Conservation (phyloP, 2,797 vertebrate genomes). For the Spondyliosoma cantharus region DNA sequence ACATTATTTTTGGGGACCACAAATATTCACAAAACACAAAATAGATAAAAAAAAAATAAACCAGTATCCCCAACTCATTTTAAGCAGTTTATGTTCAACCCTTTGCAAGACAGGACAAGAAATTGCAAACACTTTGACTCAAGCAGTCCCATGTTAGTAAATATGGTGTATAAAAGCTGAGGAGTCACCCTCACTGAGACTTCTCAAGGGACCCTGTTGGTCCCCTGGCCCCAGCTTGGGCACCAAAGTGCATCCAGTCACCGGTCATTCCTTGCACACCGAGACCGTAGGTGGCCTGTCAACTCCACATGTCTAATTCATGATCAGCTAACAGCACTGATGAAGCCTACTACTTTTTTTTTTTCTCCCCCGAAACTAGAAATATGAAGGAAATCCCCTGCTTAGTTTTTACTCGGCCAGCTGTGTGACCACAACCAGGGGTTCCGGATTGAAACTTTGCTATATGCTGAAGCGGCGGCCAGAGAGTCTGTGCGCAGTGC, state of each 20-base stretch:
- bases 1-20: no score
- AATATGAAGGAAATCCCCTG: slow-evolving; percentile 68
- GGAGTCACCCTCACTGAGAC: no score
- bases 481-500: background rate
- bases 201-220: slow-evolving; percentile 1
- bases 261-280: slow-evolving; percentile 49
- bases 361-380: slow-evolving; percentile 15
- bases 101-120: background rate
- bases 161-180: background rate
- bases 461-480: background rate
- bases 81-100: background rate
- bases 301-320: slow-evolving; percentile 9
- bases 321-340: background rate
- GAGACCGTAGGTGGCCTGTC: slow-evolving; percentile 34
- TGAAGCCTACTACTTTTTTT: background rate
- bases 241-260: slow-evolving; percentile 10
- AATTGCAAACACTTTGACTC: background rate
- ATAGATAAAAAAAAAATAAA: no score
- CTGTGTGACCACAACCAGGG: slow-evolving; percentile 38
- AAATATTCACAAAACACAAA: no score
- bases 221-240: slow-evolving; percentile 11
- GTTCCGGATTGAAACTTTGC: slow-evolving; percentile 65
- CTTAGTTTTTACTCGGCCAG: slow-evolving; percentile 33
- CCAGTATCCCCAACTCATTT: no score
- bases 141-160: background rate